Conservation (phyloP, 2,888 invertebrate species). For the Cheiracanthium punctorium region DNA sequence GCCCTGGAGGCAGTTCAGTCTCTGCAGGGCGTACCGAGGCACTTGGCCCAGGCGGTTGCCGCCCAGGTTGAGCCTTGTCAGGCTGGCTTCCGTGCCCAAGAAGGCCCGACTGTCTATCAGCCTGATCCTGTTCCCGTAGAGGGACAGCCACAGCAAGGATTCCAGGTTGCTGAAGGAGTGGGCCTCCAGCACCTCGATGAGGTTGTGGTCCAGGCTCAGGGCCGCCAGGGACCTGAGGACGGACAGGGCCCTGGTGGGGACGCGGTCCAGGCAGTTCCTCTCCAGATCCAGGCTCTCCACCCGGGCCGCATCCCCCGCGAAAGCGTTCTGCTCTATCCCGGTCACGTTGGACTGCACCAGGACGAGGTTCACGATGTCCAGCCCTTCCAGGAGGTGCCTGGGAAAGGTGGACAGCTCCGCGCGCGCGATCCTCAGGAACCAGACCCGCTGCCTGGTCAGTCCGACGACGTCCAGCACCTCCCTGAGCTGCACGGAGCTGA, state of each 20-base stretch:
- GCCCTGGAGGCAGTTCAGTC: slow-evolving; percentile 66
- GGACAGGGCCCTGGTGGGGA: slow-evolving; percentile 69
- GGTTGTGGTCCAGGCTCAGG: slow-evolving; percentile 91
- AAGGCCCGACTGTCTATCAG: slow-evolving; percentile 88
- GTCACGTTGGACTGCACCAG: slow-evolving; percentile 90
- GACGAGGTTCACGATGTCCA: slow-evolving; percentile 91
- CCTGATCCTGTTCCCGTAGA: slow-evolving; percentile 82
- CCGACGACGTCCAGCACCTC: slow-evolving; percentile 68
- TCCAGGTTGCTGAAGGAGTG: slow-evolving; percentile 90
- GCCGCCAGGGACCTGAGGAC: slow-evolving; percentile 80
- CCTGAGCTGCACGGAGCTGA: slow-evolving; percentile 44
- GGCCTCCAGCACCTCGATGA: slow-evolving; percentile 85
- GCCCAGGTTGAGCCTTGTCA: slow-evolving; percentile 89
- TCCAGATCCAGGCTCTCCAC: slow-evolving; percentile 92
- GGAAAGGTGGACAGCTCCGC: slow-evolving; percentile 90
- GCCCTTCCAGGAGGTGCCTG: slow-evolving; percentile 85
- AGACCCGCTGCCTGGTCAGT: slow-evolving; percentile 79
- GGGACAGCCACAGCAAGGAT: slow-evolving; percentile 88
- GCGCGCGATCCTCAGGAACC: slow-evolving; percentile 90
- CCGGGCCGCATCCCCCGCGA: slow-evolving; percentile 86
- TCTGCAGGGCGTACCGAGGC: slow-evolving; percentile 77
- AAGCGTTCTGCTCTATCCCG: slow-evolving; percentile 89
- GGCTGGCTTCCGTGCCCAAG: slow-evolving; percentile 90
- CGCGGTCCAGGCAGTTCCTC: slow-evolving; percentile 84
- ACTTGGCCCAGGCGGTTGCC: slow-evolving; percentile 86